Base-by-base conservation (phyloP, 2,797 vertebrate species). In the Pitangus sulphuratus region DNA sequence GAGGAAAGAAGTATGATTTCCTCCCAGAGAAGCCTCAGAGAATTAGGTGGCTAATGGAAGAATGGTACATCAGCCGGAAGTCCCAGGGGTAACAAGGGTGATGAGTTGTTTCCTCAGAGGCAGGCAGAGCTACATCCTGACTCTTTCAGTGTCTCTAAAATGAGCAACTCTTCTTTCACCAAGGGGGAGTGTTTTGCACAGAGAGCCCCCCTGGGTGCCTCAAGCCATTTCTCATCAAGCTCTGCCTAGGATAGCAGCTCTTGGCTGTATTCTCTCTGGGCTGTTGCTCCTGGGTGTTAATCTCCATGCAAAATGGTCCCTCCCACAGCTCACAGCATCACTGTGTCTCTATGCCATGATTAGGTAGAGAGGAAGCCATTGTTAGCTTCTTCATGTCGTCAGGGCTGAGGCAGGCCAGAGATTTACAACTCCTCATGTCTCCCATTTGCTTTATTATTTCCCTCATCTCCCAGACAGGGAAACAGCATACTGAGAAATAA, bases 401-500 rank as follows among this genome's bases (percentile, higher is more conserved):
- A 19, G 62, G 74, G 35, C 40, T 64, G 53, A 56, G 72, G 42
- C 15, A 75, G 40, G 30, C 26, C 48, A 71, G 64, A 35, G 45
- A n/a, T 81, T 87, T 83, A 44, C 65, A 62, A 68, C 19, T 42
- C 25, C 15, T 84, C 62, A 30, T 0, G 1, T 62, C 33, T 91
- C 77, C 30, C 12, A 1, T 89, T 91, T 65, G 50, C 72, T 80
- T 57, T 39, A 89, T 28, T 42, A 62, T 66, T 90, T 75, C 68
- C 80, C 64, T 82, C 40, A 25, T 87, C 53, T 74, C 80, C 90
- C 71, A 84, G n/a, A 74, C 0, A 1, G 54, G 78, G 87, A 69
- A 87, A 84, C 18, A 90, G 53, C 65, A 31, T 26, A 53, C 61
- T 89, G 80, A 93, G 90, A 91, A 96, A 95, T 94, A 96, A 97